phyloP scores from a whole-genome alignment of 2,888 invertebrate genomes.

The Oligia fasciuncula region DNA sequence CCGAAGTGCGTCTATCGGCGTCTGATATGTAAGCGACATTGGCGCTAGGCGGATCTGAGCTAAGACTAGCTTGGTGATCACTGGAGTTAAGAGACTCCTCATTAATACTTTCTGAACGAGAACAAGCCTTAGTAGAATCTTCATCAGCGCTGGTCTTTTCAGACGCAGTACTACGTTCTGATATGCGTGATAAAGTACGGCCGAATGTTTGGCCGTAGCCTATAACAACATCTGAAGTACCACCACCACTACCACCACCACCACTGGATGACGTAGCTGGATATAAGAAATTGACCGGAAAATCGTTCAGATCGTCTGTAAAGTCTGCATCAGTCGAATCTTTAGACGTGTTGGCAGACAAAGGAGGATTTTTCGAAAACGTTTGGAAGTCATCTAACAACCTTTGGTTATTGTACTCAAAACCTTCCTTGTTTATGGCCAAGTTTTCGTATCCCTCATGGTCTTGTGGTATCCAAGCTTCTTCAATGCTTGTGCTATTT shows the following conservation, averaged over 20 bases:
- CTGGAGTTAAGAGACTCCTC: slow-evolving; percentile 96
- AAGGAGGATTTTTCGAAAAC: slow-evolving; percentile 87
- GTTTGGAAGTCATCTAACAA: slow-evolving; percentile 87
- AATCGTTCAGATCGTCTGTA: slow-evolving; percentile 94
- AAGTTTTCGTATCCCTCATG: slow-evolving; percentile 91
- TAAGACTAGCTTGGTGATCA: slow-evolving; percentile 95
- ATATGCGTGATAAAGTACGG: slow-evolving; percentile 95
- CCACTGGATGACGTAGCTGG: slow-evolving; percentile 90
- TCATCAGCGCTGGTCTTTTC: slow-evolving; percentile 96
- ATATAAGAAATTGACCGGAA: slow-evolving; percentile 93
- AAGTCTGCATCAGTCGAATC: slow-evolving; percentile 91
- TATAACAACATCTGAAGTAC: slow-evolving; percentile 92
- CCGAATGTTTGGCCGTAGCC: slow-evolving; percentile 94
- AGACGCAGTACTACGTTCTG: slow-evolving; percentile 96
- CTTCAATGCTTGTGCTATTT: slow-evolving; percentile 96
- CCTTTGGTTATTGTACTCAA: slow-evolving; percentile 86
- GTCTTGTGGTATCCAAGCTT: slow-evolving; percentile 94
- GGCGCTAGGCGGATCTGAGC: slow-evolving; percentile 95
- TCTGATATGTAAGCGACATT: slow-evolving; percentile 94
- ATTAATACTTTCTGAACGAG: slow-evolving; percentile 95
- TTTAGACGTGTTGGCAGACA: slow-evolving; percentile 87
- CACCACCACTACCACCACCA: slow-evolving; percentile 56
- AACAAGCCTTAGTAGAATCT: slow-evolving; percentile 96
- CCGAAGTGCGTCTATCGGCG: slow-evolving; percentile 94
- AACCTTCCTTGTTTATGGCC: slow-evolving; percentile 86